Base-by-base conservation (phyloP, 2,797 vertebrate species). In the Chaenodraco wilsoni region DNA sequence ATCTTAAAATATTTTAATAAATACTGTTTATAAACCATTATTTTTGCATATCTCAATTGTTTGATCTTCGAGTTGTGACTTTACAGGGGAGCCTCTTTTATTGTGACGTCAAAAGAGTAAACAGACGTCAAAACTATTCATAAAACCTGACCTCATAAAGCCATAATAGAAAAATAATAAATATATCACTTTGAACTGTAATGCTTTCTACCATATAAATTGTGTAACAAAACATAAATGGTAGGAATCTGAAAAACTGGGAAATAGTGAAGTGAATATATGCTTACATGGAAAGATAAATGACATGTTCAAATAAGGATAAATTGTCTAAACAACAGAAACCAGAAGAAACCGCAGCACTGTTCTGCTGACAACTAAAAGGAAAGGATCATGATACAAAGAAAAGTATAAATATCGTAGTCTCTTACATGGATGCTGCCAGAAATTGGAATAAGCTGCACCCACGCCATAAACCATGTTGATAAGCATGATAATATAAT, bases 301-400 rank as follows among this genome's bases (percentile, higher is more conserved):
- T 33, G 33, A 23, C 21, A n/a, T 54, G 45, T 64, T 68, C 72
- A 65, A 2, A 68, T 15, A 21, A 72, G 49, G 54, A 48, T n/a
- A 64, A 71, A 15, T 78, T 83, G 84, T 83, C 82, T 75, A 79
- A 86, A 86, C 74, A 84, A 86, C 65, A 76, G 46, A 75, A 83
- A 57, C 16, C 85, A 87, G 72, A 74, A 48, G 78, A 70, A 46
- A 69, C n/a, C 14, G 68, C 6, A 51, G 45, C 27, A 50, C 49
- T 45, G 27, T 69, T 68, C 60, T 43, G 31, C 57, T 65, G 74
- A 72, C 70, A 79, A 3, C 11, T 56, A 0, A 46, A 78, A 33
- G 21, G 2, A 14, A 69, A 65, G 4, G 49, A 8, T 15, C 55
- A 56, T 15, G 9, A 48, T 1, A 45, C 17, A 23, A 33, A 55